phyloP scores from a whole-genome alignment of 1,140 invertebrate species.

The Drosophila neocordata region DNA sequence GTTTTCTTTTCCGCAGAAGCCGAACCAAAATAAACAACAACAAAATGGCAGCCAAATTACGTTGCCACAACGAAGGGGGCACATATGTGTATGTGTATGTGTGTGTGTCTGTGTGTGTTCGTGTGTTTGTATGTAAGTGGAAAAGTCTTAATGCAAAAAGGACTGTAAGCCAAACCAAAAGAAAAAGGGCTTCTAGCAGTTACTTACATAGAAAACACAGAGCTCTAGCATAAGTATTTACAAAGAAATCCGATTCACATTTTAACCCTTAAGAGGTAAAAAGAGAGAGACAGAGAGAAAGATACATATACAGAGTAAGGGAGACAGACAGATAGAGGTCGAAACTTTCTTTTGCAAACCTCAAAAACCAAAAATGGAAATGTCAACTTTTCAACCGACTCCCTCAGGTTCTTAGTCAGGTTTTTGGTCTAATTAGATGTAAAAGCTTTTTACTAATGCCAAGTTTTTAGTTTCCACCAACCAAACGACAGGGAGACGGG shows the following conservation, averaged over 20 bases:
- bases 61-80: neutral
- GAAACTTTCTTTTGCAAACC: conserved; percentile 13
- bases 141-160: conserved; percentile 15
- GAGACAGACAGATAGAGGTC: neutral
- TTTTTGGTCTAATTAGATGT: conserved; percentile 17
- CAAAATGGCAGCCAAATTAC: conserved; percentile 17
- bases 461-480: conserved; percentile 15
- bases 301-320: neutral
- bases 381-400: conserved; percentile 15
- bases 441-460: conserved; percentile 20
- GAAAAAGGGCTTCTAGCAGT: conserved; percentile 10
- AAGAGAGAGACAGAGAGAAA: no score
- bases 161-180: conserved; percentile 13
- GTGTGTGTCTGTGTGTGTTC: neutral
- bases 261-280: conserved; percentile 9
- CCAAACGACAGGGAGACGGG: neutral
- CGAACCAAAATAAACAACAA: conserved; percentile 1
- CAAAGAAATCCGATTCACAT: conserved; percentile 15
- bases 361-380: conserved; percentile 19
- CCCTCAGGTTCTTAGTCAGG: neutral
- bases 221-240: conserved; percentile 16
- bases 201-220: conserved; percentile 11
- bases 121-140: neutral
- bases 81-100: neutral
- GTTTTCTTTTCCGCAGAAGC: conserved; percentile 11